Percentiles rank a stretch among this genome's conserved stretches.
phyloP scores from a whole-genome alignment of 1,140 invertebrate species.

The Drosophila malerkotliana region DNA sequence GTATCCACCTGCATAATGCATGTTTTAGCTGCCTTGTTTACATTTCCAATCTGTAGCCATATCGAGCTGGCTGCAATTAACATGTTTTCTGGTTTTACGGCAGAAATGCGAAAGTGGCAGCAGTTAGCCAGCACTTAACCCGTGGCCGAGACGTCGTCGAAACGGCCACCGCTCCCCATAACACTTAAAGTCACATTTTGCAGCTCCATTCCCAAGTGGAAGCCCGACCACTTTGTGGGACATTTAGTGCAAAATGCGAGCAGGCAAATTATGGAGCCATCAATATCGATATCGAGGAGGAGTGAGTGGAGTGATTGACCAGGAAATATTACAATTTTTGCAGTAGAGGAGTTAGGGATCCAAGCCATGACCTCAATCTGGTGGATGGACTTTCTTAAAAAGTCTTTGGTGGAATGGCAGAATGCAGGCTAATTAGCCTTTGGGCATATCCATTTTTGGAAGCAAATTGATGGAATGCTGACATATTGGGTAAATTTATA shows the following conservation, averaged over 20 bases:
- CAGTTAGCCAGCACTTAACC: conserved; percentile 65
- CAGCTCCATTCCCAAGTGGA: conserved; percentile 29
- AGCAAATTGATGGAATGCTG: conserved; percentile 55
- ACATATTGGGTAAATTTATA: conserved; percentile 77
- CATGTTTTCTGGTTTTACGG: conserved; percentile 69
- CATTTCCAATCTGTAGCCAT: conserved; percentile 14
- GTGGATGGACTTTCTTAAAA: background rate
- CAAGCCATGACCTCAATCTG: background rate
- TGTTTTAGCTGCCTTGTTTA: conserved; percentile 34
- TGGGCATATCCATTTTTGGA: conserved; percentile 24
- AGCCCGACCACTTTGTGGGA: conserved; percentile 64
- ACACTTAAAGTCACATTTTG: conserved; percentile 68
- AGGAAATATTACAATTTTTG: conserved; percentile 58
- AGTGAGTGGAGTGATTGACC: conserved; percentile 13
- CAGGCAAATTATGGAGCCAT: conserved; percentile 71
- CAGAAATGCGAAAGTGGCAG: conserved; percentile 54
- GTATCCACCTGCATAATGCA: conserved; percentile 32
- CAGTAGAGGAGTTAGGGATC: conserved; percentile 9
- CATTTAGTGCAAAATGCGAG: conserved; percentile 76
- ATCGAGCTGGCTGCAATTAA: conserved; percentile 65
- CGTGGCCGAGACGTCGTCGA: conserved; percentile 39
- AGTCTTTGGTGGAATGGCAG: conserved; percentile 6
- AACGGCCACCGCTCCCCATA: conserved; percentile 58
- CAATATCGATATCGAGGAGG: conserved; percentile 33
- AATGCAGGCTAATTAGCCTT: conserved; percentile 47